Evolutionary conservation across 2,888 invertebrate genomes (phyloP).

Genomic region (Liopterus haemorrhoidalis): DNA sequence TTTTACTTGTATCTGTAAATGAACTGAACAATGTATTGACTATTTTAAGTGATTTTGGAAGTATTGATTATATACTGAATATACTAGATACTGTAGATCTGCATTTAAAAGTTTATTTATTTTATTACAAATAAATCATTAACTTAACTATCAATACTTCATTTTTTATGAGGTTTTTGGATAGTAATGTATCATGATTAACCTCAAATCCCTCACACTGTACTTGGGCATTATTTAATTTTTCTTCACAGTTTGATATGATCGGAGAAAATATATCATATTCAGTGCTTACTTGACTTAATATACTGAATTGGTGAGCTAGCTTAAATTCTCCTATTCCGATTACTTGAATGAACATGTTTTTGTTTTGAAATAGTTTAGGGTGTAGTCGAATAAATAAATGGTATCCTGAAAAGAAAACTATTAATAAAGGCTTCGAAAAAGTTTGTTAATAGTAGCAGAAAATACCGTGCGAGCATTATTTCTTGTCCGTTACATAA

Average conservation of each 20-base stretch:
- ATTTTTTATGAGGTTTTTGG: slow-evolving; percentile 40
- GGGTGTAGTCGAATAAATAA: slow-evolving; percentile 38
- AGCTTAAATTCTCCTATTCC: slow-evolving; percentile 41
- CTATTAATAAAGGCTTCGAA: background rate
- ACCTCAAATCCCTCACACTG: slow-evolving; percentile 47
- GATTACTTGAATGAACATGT: slow-evolving; percentile 38
- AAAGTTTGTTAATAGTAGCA: too few relatives aligned
- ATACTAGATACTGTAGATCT: background rate
- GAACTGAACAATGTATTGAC: too few relatives aligned
- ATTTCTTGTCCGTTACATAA: too few relatives aligned
- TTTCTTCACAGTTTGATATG: slow-evolving; percentile 20
- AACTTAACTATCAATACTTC: background rate
- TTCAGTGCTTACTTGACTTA: slow-evolving; percentile 33
- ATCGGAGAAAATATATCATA: slow-evolving; percentile 35
- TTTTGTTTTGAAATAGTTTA: slow-evolving; percentile 28
- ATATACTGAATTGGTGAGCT: slow-evolving; percentile 41
- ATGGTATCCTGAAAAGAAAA: slow-evolving; percentile 37
- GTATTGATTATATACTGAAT: too few relatives aligned
- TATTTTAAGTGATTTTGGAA: too few relatives aligned
- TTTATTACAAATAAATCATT: background rate
- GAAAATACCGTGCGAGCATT: too few relatives aligned
- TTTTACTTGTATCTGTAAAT: too few relatives aligned
- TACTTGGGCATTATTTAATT: background rate
- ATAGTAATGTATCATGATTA: slow-evolving; percentile 47
- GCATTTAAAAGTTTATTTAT: slow-evolving; percentile 3